Evolutionary conservation across 2,888 invertebrate genomes (phyloP), one percentile per base, ranked within the genome.

Genomic region (Hypena proboscidalis): DNA sequence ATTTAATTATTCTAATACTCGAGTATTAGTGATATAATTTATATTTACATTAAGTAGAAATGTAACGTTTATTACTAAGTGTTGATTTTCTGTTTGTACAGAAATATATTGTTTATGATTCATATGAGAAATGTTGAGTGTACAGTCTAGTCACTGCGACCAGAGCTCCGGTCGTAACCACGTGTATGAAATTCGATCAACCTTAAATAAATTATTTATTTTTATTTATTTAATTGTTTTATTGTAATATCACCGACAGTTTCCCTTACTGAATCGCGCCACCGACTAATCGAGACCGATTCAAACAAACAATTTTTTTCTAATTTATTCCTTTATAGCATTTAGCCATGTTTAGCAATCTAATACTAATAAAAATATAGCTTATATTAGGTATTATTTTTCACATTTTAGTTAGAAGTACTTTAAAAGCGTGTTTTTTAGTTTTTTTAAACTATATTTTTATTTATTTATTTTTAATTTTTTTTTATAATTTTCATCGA

Each of bases 1-100:
- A 85, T 88, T 85, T 84, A 84, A 80, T 83, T 73, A 76, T 80
- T 90, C 88, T 89, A 90, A 90, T 90, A 89, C 90, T 90, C 90
- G 90, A 90, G 90, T 90, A 90, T 90, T 90, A 90, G 90, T 77
- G 60, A 79, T 83, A 81, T 84, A 83, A 85, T 85, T 83, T 85
- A 85, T 86, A 80, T 84, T 83, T 83, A 85, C 72, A 75, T 74
- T 90, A 90, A 90, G 87, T 90, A 90, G 90, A 69, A 75, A 80
- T 79, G 78, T 89, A 85, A 88, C 84, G 60, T 69, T 80, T 83
- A 85, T 80, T 80, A 82, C 79, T 89, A 89, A 90, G 87, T 89
- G 89, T 90, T 87, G 81, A 83, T 82, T 80, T 82, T 89, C 88
- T 87, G 87, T 88, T 86, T 84, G 76, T 77, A 85, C 89, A 87